These are phyloP conservation scores for Tetragonisca angustula DNA, from an alignment of 2,888 invertebrate genomes.

Conservation along the genomic window DNA sequence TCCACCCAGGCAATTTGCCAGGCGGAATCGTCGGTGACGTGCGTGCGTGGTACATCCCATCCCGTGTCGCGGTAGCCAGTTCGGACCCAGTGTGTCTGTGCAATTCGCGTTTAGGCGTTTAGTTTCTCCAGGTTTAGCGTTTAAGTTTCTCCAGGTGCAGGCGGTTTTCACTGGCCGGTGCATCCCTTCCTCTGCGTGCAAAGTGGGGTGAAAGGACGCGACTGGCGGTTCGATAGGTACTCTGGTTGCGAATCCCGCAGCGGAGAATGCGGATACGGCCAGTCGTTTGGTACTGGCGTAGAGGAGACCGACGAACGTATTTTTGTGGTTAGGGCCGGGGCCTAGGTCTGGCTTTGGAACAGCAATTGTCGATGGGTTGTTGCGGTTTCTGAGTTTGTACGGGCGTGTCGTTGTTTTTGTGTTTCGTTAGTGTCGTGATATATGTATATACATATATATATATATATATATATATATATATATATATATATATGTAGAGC, in stretches of 20 bases:
- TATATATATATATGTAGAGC: too few relatives aligned
- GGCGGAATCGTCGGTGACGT: too few relatives aligned
- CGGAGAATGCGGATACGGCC: background rate
- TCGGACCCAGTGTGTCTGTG: constrained; percentile 21
- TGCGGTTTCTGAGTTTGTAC: too few relatives aligned
- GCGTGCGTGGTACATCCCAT: too few relatives aligned
- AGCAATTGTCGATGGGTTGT: background rate
- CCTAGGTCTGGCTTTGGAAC: background rate
- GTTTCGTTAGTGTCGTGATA: background rate
- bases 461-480: too few relatives aligned
- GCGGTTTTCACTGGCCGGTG: background rate
- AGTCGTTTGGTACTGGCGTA: background rate
- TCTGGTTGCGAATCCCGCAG: background rate
- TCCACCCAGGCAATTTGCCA: too few relatives aligned
- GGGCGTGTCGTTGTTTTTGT: background rate
- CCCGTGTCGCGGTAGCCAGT: background rate
- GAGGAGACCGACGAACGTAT: too few relatives aligned
- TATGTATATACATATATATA: too few relatives aligned
- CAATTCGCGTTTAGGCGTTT: constrained; percentile 2
- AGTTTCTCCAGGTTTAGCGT: too few relatives aligned
- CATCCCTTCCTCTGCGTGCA: background rate
- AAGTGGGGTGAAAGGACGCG: constrained; percentile 28
- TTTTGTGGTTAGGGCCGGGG: background rate
- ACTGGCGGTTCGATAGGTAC: constrained; percentile 20
- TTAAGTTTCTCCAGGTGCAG: too few relatives aligned